These are phyloP conservation scores for Paradisaea rubra DNA, from an alignment of 2,113 vertebrate species.

Conservation along the genomic window DNA sequence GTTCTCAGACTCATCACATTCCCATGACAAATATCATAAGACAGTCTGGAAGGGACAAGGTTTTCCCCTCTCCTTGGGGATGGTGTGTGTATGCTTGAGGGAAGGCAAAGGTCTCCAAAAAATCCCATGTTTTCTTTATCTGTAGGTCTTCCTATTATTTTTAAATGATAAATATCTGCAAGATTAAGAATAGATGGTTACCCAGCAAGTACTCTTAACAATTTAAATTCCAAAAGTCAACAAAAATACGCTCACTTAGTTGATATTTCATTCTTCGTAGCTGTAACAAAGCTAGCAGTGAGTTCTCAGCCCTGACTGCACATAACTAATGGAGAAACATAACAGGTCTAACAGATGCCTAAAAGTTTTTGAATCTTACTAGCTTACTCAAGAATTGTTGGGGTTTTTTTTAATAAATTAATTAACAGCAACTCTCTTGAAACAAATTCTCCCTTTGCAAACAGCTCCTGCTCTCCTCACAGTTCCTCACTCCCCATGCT, in stretches of 20 bases:
- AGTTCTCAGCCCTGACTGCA: neutral
- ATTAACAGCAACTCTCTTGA: neutral
- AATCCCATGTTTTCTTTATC: neutral
- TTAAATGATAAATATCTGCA: neutral
- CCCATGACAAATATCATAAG: neutral
- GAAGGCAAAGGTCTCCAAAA: neutral
- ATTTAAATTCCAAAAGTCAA: neutral
- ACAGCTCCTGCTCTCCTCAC: neutral
- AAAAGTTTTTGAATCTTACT: neutral
- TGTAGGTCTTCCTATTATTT: neutral
- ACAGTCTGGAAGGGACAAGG: neutral
- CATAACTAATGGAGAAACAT: neutral
- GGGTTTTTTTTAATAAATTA: neutral
- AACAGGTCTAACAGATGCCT: neutral
- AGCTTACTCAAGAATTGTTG: neutral
- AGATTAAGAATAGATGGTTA: neutral
- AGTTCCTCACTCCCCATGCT: neutral
- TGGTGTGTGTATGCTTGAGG: neutral
- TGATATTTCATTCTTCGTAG: neutral
- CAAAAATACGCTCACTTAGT: neutral
- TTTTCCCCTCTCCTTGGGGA: neutral
- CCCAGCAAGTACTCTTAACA: neutral
- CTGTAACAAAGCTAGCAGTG: neutral
- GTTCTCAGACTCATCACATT: neutral
- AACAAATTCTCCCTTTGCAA: neutral